Conservation (phyloP, 2,888 invertebrate species). For the Meiosimyza decipiens region DNA sequence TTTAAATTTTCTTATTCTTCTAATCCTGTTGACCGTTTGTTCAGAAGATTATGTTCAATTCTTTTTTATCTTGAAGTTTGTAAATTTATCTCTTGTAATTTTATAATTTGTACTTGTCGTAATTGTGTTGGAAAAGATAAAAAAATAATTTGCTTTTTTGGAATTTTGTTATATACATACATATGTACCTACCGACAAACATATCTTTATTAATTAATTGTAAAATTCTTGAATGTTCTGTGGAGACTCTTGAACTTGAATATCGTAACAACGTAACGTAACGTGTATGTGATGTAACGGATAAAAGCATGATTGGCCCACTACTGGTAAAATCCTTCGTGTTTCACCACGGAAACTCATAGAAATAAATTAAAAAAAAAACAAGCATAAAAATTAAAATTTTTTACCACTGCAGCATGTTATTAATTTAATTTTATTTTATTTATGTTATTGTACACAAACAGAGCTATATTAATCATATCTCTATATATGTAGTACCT, state of each 20-base stretch:
- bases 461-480: too few relatives aligned
- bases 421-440: background rate
- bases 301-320: conserved; percentile 67
- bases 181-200: too few relatives aligned
- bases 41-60: conserved; percentile 25
- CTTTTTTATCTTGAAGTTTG: background rate
- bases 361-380: conserved; percentile 15
- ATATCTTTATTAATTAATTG: background rate
- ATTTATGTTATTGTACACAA: background rate
- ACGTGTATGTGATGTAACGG: conserved; percentile 56
- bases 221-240: conserved; percentile 41
- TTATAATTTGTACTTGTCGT: conserved; percentile 22
- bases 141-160: conserved; percentile 28
- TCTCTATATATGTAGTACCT: background rate
- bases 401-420: conserved; percentile 19
- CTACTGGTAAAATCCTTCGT: conserved; percentile 62
- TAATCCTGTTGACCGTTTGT: conserved; percentile 64
- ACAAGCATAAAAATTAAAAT: background rate
- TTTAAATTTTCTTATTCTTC: conserved; percentile 47
- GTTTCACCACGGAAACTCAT: conserved; percentile 24
- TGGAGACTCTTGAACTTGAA: conserved; percentile 37
- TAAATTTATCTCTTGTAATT: conserved; percentile 6
- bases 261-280: conserved; percentile 15
- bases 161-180: background rate
- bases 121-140: conserved; percentile 3